phyloP scores from a whole-genome alignment of 1,140 invertebrate species.

The Bicyclus anynana region DNA sequence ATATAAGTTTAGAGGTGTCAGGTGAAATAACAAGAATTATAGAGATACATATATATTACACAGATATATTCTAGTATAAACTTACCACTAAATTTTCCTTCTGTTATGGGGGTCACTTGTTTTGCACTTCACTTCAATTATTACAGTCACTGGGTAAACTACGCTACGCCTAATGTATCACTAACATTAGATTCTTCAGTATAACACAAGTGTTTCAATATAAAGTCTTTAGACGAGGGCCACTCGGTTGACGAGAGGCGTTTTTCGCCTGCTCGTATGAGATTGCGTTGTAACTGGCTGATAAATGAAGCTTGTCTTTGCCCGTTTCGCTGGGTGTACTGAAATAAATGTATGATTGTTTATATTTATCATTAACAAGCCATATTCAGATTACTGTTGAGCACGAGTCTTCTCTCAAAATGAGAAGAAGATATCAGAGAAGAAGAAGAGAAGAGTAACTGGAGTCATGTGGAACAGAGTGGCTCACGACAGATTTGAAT shows the following conservation, averaged over 20 bases:
- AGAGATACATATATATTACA: too few relatives aligned
- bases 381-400: too few relatives aligned
- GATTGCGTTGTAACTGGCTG: constrained; percentile 56
- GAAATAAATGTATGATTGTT: constrained; percentile 22
- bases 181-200: background rate
- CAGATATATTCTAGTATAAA: background rate
- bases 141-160: constrained; percentile 5
- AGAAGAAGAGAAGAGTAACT: too few relatives aligned
- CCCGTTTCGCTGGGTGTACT: constrained; percentile 65
- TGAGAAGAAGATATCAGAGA: too few relatives aligned
- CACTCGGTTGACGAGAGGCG: constrained; percentile 78
- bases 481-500: too few relatives aligned
- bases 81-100: background rate
- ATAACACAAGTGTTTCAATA: background rate
- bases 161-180: background rate
- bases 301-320: constrained; percentile 69
- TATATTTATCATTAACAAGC: too few relatives aligned
- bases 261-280: constrained; percentile 77
- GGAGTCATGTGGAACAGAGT: too few relatives aligned
- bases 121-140: constrained; percentile 10
- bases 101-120: background rate
- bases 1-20: too few relatives aligned
- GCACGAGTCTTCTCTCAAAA: too few relatives aligned
- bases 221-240: constrained; percentile 56
- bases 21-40: too few relatives aligned